Conservation (phyloP, 2,888 invertebrate species). For the Caradrina clavipalpis region DNA sequence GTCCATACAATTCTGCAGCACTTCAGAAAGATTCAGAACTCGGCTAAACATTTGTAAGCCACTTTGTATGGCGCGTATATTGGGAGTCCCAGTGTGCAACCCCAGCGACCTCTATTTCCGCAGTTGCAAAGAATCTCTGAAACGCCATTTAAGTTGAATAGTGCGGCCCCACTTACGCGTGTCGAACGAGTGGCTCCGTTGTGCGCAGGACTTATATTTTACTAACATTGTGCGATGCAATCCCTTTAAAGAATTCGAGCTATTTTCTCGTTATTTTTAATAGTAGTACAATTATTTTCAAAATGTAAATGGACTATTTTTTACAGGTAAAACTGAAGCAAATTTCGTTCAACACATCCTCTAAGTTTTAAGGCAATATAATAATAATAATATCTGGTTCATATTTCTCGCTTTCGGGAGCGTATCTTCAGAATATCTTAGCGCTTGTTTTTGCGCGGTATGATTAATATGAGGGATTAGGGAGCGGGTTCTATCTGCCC, state of each 20-base stretch:
- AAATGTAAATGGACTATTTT: slow-evolving; percentile 24
- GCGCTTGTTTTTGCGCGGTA: slow-evolving; percentile 46
- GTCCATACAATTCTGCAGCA: slow-evolving; percentile 25
- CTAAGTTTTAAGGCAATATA: slow-evolving; percentile 29
- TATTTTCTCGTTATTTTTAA: slow-evolving; percentile 40
- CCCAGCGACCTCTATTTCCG: slow-evolving; percentile 60
- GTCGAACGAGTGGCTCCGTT: slow-evolving; percentile 51
- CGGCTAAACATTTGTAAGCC: slow-evolving; percentile 45
- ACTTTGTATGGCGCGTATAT: slow-evolving; percentile 47
- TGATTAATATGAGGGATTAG: slow-evolving; percentile 58
- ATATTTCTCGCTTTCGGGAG: slow-evolving; percentile 39
- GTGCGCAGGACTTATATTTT: slow-evolving; percentile 50
- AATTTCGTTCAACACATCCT: slow-evolving; percentile 37
- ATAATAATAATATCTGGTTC: slow-evolving; percentile 29
- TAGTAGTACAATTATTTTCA: slow-evolving; percentile 20
- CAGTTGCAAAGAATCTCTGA: slow-evolving; percentile 54
- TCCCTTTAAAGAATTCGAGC: slow-evolving; percentile 29
- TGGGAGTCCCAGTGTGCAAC: slow-evolving; percentile 41
- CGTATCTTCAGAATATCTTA: slow-evolving; percentile 28
- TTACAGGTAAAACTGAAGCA: slow-evolving; percentile 32
- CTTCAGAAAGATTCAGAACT: slow-evolving; percentile 48
- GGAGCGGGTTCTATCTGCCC: slow-evolving; percentile 44
- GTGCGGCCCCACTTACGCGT: slow-evolving; percentile 57
- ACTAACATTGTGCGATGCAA: slow-evolving; percentile 54
- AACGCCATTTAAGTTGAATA: slow-evolving; percentile 64